phyloP scores from a whole-genome alignment of 2,797 vertebrate species.

The Philypnodon macrostomus region DNA sequence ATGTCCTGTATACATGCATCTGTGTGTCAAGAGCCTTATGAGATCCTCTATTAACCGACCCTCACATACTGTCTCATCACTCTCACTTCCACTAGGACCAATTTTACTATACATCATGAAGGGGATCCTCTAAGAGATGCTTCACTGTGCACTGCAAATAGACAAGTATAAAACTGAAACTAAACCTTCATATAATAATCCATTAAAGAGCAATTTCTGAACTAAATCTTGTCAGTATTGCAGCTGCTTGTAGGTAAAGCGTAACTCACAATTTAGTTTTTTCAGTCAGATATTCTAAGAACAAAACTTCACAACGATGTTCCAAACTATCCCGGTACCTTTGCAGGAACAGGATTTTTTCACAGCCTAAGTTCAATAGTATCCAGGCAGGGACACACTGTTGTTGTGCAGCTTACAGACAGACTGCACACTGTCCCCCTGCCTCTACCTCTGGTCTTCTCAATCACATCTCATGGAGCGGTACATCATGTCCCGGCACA shows the following conservation, averaged over 20 bases:
- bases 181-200: too few species aligned
- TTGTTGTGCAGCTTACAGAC: constrained; percentile 20
- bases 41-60: too few species aligned
- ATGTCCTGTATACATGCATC: constrained; percentile 11
- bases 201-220: too few species aligned
- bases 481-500: constrained; percentile 40
- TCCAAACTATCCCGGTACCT: background rate
- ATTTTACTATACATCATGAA: background rate
- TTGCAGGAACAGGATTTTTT: background rate
- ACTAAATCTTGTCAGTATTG: too few species aligned
- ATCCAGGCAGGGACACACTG: constrained; percentile 28
- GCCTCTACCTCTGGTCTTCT: constrained; percentile 27
- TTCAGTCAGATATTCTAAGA: too few species aligned
- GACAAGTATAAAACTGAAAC: background rate
- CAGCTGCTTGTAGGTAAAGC: too few species aligned
- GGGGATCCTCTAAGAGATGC: background rate
- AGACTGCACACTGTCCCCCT: constrained; percentile 12
- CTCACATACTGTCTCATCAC: too few species aligned
- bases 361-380: constrained; percentile 6
- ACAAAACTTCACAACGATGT: too few species aligned
- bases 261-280: too few species aligned
- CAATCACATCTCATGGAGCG: constrained; percentile 44
- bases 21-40: background rate
- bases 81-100: constrained; percentile 5
- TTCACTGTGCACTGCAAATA: too few species aligned